phyloP scores from a whole-genome alignment of 1,140 invertebrate species.

The Eriocheir sinensis region DNA sequence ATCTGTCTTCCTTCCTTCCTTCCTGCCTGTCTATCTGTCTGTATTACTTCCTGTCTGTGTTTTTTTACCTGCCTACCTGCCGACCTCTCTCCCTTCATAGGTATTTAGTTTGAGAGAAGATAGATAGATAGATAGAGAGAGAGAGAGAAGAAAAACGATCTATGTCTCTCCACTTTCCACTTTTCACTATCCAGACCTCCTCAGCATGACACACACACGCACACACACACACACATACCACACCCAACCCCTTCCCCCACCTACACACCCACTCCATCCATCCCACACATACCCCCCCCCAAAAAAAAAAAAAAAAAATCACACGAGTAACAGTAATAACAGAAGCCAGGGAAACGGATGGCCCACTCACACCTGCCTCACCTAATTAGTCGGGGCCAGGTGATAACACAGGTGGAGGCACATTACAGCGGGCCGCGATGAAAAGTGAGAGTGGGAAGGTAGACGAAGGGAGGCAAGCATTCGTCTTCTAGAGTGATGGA shows the following conservation, averaged over 20 bases:
- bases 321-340: background rate
- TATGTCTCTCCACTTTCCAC: background rate
- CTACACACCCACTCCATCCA: too few species aligned
- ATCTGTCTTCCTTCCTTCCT: background rate
- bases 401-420: too few species aligned
- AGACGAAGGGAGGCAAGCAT: too few species aligned
- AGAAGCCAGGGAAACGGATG: too few species aligned
- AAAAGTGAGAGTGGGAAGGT: too few species aligned
- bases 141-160: too few species aligned
- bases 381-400: too few species aligned
- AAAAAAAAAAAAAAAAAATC: background rate
- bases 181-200: background rate
- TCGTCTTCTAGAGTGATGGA: too few species aligned
- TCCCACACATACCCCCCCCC: background rate
- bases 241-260: background rate
- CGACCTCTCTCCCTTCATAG: background rate
- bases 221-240: slow-evolving; percentile 37
- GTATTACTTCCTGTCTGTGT: background rate
- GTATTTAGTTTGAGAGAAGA: too few species aligned
- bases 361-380: too few species aligned
- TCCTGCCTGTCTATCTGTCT: background rate
- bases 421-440: too few species aligned
- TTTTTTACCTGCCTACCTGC: background rate
- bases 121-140: too few species aligned
- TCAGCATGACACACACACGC: background rate